phyloP scores from a whole-genome alignment of 2,888 invertebrate species.

The Ariolimax columbianus region DNA sequence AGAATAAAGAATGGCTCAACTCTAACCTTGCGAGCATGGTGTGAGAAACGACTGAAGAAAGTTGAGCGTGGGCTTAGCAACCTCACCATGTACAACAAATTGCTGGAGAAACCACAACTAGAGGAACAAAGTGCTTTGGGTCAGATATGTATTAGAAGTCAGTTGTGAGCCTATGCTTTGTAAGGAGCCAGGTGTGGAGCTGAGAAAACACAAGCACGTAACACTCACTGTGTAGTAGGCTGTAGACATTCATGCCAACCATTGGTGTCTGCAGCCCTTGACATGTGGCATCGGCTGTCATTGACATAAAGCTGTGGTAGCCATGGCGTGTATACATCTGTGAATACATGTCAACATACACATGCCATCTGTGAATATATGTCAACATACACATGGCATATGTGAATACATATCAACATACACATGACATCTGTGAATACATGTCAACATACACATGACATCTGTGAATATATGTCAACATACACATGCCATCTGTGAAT shows the following conservation, averaged over 20 bases:
- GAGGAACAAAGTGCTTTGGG: too few species aligned
- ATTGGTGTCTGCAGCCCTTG: constrained; percentile 87
- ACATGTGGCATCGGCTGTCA: constrained; percentile 79
- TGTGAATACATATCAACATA: too few species aligned
- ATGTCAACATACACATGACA: background rate
- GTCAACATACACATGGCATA: background rate
- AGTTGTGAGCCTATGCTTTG: too few species aligned
- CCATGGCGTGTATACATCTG: constrained; percentile 76
- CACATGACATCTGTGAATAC: background rate
- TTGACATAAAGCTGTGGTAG: constrained; percentile 77
- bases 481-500: background rate
- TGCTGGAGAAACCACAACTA: too few species aligned
- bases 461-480: background rate
- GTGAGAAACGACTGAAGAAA: too few species aligned
- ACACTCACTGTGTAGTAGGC: constrained; percentile 46
- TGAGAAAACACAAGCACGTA: background rate
- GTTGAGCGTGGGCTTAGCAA: too few species aligned
- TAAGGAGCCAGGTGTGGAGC: too few species aligned
- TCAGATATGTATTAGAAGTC: too few species aligned
- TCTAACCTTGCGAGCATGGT: too few species aligned
- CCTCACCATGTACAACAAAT: too few species aligned
- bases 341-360: constrained; percentile 57
- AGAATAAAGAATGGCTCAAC: too few species aligned
- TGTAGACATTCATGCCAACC: constrained; percentile 82
- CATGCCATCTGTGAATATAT: background rate